Base-by-base conservation (phyloP, 2,113 vertebrate genomes). In the Otolemur garnettii region DNA sequence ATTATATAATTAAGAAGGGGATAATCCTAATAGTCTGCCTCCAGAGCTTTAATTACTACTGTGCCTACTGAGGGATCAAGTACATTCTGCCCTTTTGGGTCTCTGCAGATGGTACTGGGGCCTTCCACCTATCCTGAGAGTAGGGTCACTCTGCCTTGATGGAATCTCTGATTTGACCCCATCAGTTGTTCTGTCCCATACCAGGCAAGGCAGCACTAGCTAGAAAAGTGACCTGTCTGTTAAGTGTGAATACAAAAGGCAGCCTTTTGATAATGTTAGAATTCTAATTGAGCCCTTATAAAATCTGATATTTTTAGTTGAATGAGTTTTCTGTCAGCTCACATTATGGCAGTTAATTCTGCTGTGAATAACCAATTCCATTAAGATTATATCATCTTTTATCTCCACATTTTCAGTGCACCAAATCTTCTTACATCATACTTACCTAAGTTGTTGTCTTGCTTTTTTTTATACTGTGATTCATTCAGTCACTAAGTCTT, bases 301-400 rank as follows among this genome's bases (percentile, higher is more conserved):
- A 94, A 90, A 68, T 71, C 64, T 68, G 26, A 14, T 80, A 15
- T 72, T 90, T 96, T 84, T 69, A 83, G 22, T 59, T 53, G 42
- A 53, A 35, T 87, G 75, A 90, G 26, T 90, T 96, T 93, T 91
- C 7, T 74, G 50, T 92, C 84, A 55, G 38, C 64, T 93, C 69
- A 83, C 12, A 53, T 66, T 64, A 86, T 89, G n/a, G 42, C 72
- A 26, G 28, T 96, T 69, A 82, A 90, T 86, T 79, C 79, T 77
- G 5, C 79, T 69, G 0, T 72, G 38, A 95, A 83, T 45, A 96
- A n/a, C 59, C 42, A 81, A 82, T 9, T 69, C 74, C 22, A 15
- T 90, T 91, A 74, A 59, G 68, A 89, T 69, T 60, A 18, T 78
- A 18, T 81, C 59, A 59, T 78, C 7, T 88, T 94, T 82, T 74